Conservation (phyloP, 1,140 invertebrate genomes). For the Agrilus planipennis region DNA sequence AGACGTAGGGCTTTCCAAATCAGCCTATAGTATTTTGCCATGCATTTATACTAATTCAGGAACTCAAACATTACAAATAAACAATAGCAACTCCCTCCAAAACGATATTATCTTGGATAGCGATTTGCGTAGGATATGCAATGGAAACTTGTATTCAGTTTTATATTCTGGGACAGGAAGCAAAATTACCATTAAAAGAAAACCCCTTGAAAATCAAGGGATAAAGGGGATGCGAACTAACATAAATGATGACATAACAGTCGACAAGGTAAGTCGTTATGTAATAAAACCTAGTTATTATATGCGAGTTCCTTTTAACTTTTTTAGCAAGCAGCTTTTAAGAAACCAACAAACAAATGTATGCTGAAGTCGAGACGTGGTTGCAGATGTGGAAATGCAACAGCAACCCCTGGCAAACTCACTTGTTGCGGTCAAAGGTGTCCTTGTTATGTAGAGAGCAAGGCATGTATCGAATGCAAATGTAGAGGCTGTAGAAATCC, state of each 20-base stretch:
- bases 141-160: conserved; percentile 35
- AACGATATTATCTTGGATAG: conserved; percentile 3
- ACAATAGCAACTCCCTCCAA: conserved; percentile 6
- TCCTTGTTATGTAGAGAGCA: conserved; percentile 81
- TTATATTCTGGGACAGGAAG: conserved; percentile 66
- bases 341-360: conserved; percentile 26
- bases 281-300: conserved; percentile 3
- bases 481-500: conserved; percentile 88
- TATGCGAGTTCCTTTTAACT: conserved; percentile 4
- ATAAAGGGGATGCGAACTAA: neutral
- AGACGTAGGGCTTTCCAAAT: conserved; percentile 52
- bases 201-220: conserved; percentile 41
- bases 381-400: conserved; percentile 84
- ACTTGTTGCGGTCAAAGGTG: conserved; percentile 88
- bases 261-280: conserved; percentile 6
- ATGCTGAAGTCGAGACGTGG: conserved; percentile 42
- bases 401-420: conserved; percentile 72
- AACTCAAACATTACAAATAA: conserved; percentile 41
- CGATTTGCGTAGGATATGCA: conserved; percentile 1
- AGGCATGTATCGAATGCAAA: conserved; percentile 75
- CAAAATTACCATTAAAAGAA: conserved; percentile 72
- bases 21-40: conserved; percentile 57
- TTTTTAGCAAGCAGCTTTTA: conserved; percentile 26
- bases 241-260: conserved; percentile 1
- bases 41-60: conserved; percentile 60